Percentiles rank a stretch among this genome's conserved stretches.
phyloP scores from a whole-genome alignment of 2,797 vertebrate genomes.

The Antrozous pallidus region DNA sequence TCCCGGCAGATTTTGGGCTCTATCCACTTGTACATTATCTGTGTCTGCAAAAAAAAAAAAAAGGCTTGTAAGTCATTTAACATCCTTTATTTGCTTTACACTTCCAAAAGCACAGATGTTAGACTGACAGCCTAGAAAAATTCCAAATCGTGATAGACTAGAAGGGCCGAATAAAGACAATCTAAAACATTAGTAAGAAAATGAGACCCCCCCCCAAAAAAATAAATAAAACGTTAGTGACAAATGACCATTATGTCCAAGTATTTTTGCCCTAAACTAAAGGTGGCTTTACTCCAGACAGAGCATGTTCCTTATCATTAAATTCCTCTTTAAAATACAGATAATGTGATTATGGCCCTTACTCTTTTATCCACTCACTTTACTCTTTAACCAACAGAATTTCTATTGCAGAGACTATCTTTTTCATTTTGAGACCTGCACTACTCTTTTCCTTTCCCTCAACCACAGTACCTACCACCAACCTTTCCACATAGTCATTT shows the following conservation, averaged over 20 bases:
- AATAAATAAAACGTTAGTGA: neutral
- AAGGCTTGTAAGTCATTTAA: neutral
- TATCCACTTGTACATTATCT: conserved; percentile 95
- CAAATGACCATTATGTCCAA: neutral
- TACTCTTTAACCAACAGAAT: neutral
- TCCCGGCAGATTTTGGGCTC: conserved; percentile 96
- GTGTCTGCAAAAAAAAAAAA: conserved; percentile 85
- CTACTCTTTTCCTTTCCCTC: neutral
- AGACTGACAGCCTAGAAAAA: neutral
- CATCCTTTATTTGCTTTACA: neutral
- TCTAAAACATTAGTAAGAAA: neutral
- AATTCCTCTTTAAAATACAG: neutral
- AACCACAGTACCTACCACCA: neutral
- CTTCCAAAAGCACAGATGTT: neutral
- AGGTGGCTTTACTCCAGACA: neutral
- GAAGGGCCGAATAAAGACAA: neutral
- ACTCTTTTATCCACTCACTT: neutral
- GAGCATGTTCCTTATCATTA: neutral
- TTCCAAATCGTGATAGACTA: neutral
- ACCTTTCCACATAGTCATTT: neutral
- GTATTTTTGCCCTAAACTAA: neutral
- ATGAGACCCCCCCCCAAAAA: neutral
- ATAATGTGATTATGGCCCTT: neutral
- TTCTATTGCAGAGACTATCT: neutral
- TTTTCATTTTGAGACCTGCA: neutral